Evolutionary conservation across 1,140 invertebrate genomes (phyloP), one percentile per base, ranked within the genome.

Genomic region (Steinernema khuongi): DNA sequence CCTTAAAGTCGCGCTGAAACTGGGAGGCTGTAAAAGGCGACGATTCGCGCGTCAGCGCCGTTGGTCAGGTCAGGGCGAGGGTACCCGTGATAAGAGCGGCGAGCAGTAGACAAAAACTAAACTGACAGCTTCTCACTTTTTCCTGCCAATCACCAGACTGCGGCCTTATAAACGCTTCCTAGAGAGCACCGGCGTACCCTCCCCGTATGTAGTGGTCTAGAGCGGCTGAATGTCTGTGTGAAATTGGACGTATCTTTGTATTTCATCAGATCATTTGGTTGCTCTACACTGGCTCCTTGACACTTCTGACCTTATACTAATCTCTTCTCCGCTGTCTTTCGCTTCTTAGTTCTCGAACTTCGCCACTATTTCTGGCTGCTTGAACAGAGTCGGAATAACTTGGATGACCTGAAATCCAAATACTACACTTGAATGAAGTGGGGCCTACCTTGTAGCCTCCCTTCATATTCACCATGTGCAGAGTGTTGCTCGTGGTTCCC

Each of bases 191-290:
- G 7, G 36, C n/a, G n/a, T 41, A 41, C 7, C n/a, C 7, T n/a
- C n/a, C 7, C 7, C 36, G 50, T 22, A 22, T 11, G 50, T 4
- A 22, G 7, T 22, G 19, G 7, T 60, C 14, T 60, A 26, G 50
- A 60, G 4, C 50, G 50, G 50, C 19, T 22, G 22, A 60, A 60
- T 26, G 50, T 22, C 50, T 60, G 50, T 22, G 26, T 60, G 50
- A 60, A 60, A 60, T 60, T 22, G 22, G 36, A 60, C 14, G 4
- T 7, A 17, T 7, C 7, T n/a, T n/a, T 7, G 50, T 26, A 60
- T 60, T 60, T 60, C 50, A 60, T 60, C 50, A 60, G 50, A 60
- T 26, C 50, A 11, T 60, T 60, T 60, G 50, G 19, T 22, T 60
- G 50, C 11, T 60, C 50, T 22, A 60, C 50, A 22, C 4, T 26